phyloP scores from a whole-genome alignment of 2,113 vertebrate species.

The Irena cyanogastra region DNA sequence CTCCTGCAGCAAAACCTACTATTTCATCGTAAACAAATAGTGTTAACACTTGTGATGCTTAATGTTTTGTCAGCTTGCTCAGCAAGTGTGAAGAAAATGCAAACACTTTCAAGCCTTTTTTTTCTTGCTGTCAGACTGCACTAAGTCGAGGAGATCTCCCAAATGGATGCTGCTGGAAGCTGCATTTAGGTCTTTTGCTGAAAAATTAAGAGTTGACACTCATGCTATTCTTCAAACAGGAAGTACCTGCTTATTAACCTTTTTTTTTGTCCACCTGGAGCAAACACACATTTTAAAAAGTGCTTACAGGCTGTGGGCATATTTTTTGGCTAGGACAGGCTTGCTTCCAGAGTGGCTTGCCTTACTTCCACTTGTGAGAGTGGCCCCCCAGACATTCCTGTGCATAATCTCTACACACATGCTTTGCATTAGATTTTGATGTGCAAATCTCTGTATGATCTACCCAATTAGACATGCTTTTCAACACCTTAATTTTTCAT shows the following conservation, averaged over 20 bases:
- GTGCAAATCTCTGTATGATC: neutral
- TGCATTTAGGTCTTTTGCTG: neutral
- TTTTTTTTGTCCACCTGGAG: neutral
- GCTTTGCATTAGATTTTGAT: neutral
- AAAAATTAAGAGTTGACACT: neutral
- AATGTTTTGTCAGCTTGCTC: slow-evolving; percentile 60
- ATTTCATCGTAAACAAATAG: slow-evolving; percentile 65
- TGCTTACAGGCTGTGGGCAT: neutral
- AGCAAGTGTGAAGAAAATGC: slow-evolving; percentile 59
- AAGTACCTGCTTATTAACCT: neutral
- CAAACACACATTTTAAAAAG: neutral
- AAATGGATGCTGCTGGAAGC: slow-evolving; percentile 2
- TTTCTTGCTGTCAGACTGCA: slow-evolving; percentile 60
- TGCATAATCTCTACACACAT: neutral
- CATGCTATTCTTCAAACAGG: neutral
- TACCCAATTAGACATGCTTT: neutral
- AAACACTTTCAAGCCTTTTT: slow-evolving; percentile 54
- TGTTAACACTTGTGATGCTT: slow-evolving; percentile 55
- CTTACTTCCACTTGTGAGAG: neutral
- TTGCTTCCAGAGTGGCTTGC: neutral
- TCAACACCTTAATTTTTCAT: neutral
- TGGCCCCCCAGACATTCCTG: neutral
- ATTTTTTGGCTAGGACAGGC: neutral
- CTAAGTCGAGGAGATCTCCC: slow-evolving; percentile 15
- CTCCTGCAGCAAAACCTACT: slow-evolving; percentile 11